Evolutionary conservation across 2,113 vertebrate genomes (phyloP).

Genomic region (Lichenostomus cassidix): DNA sequence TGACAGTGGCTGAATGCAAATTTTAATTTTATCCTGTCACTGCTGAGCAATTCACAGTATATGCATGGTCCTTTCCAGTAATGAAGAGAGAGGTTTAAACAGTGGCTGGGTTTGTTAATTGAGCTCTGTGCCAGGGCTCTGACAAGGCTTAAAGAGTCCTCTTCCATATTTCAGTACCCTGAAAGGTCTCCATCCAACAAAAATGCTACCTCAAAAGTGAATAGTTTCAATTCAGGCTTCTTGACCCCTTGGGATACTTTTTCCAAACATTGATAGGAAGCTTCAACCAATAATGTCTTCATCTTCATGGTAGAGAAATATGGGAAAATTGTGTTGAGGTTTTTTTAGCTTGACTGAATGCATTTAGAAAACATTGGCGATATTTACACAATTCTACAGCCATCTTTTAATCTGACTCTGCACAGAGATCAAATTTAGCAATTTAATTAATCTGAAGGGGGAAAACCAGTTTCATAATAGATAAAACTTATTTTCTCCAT

Average conservation of each 20-base stretch:
- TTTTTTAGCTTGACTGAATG: not conserved
- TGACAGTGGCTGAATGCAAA: not conserved
- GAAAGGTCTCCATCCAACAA: not conserved
- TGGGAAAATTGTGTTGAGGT: fast-evolving
- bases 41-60: not conserved
- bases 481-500: not conserved
- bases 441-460: not conserved
- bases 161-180: not conserved
- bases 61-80: not conserved
- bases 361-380: not conserved
- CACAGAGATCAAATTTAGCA: not conserved
- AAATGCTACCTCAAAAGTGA: not conserved
- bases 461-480: not conserved
- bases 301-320: not conserved
- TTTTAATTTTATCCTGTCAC: not conserved
- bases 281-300: not conserved
- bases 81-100: not conserved
- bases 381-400: not conserved
- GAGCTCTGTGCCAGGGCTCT: not conserved
- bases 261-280: not conserved
- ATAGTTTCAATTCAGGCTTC: not conserved
- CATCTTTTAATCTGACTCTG: not conserved
- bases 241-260: not conserved
- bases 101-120: not conserved
- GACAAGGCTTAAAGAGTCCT: not conserved